Evolutionary conservation across 1,140 invertebrate species (phyloP).

Genomic region (Zophobas morio): DNA sequence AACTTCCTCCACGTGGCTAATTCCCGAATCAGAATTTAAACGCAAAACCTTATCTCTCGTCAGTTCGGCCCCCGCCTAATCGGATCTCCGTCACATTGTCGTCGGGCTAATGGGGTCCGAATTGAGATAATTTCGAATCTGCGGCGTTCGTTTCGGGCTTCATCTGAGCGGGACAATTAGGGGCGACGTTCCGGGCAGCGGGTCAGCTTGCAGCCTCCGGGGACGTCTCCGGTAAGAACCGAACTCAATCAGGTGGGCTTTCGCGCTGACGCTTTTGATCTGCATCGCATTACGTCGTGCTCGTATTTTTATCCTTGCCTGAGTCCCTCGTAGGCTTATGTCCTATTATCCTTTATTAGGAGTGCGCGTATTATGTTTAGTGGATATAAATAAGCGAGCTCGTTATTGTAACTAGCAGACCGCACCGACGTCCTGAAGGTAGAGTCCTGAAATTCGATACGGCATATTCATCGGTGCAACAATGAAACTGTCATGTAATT

Average conservation of each 20-base stretch:
- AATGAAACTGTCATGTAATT: constrained; percentile 49
- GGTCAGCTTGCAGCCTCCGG: constrained; percentile 30
- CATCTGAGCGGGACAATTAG: constrained; percentile 49
- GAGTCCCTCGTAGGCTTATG: constrained; percentile 46
- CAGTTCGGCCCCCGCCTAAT: constrained; percentile 13
- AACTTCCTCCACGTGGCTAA: no score
- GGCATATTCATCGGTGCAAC: constrained; percentile 48
- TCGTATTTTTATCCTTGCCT: constrained; percentile 13
- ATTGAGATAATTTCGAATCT: constrained; percentile 48
- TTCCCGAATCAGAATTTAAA: neutral
- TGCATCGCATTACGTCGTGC: constrained; percentile 45
- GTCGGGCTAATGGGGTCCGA: constrained; percentile 41
- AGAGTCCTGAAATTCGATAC: constrained; percentile 46
- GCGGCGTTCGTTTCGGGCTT: constrained; percentile 46
- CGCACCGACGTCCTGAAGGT: constrained; percentile 40
- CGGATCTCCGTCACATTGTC: constrained; percentile 48
- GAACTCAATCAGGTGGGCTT: constrained; percentile 48
- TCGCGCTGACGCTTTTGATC: constrained; percentile 43
- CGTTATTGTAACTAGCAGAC: constrained; percentile 50
- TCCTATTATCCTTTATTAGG: constrained; percentile 50
- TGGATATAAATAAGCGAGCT: constrained; percentile 50
- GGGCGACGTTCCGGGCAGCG: constrained; percentile 34
- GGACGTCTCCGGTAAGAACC: constrained; percentile 14
- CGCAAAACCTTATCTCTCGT: neutral
- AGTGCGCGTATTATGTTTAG: constrained; percentile 45